Conservation (phyloP, 2,797 vertebrate species). For the Gallinago stenura region DNA sequence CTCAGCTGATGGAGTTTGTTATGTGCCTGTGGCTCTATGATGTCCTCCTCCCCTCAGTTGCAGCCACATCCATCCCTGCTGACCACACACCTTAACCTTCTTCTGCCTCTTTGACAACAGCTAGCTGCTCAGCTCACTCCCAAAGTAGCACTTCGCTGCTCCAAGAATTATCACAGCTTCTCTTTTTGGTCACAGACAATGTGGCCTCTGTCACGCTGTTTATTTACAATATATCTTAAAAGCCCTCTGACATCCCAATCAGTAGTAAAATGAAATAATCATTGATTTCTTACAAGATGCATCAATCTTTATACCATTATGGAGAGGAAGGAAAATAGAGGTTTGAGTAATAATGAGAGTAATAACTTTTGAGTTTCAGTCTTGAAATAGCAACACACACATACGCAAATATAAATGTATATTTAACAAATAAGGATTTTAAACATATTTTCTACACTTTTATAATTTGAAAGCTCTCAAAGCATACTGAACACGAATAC, state of each 20-base stretch:
- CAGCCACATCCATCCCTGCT: neutral
- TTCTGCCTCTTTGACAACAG: neutral
- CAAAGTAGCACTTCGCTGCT: slow-evolving; percentile 6
- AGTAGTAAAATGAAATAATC: slow-evolving; percentile 31
- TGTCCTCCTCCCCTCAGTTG: neutral
- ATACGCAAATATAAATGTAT: neutral
- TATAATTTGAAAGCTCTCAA: neutral
- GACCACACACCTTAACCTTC: neutral
- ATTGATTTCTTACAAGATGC: slow-evolving; percentile 16
- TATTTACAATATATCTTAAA: slow-evolving; percentile 27
- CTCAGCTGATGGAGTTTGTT: neutral
- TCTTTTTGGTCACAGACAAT: neutral
- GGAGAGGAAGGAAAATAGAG: neutral
- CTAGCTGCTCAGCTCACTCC: neutral
- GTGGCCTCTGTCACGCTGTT: neutral
- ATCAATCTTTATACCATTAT: neutral
- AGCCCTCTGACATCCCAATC: neutral
- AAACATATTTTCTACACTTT: neutral
- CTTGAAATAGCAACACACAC: neutral
- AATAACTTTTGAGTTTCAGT: neutral
- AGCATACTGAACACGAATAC: neutral
- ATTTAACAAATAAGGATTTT: neutral
- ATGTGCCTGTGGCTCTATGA: neutral
- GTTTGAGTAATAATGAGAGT: neutral
- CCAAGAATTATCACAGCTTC: neutral